Evolutionary conservation across 2,113 vertebrate species (phyloP).

Genomic region (Cephalopholis sonnerati): DNA sequence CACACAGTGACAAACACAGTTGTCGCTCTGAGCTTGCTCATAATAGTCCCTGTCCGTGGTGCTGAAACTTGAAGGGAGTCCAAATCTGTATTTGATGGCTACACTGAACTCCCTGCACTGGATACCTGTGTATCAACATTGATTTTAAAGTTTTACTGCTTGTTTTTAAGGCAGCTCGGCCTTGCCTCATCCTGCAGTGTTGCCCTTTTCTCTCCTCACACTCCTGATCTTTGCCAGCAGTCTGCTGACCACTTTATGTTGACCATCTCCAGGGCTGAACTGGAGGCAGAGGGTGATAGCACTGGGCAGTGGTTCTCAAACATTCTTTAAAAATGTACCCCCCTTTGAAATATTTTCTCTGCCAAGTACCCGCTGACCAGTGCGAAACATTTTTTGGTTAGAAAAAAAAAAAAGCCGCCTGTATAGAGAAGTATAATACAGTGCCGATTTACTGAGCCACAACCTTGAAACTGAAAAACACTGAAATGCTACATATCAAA

Average conservation of each 20-base stretch:
- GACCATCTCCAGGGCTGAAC: not conserved
- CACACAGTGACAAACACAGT: not conserved
- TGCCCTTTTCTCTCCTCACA: not conserved
- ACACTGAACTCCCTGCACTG: not conserved
- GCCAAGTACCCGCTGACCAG: too few species aligned
- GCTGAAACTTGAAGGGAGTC: constrained; percentile 32
- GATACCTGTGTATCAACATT: not conserved
- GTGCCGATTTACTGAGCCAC: too few species aligned
- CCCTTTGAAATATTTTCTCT: too few species aligned
- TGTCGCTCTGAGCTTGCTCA: not conserved
- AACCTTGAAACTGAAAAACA: too few species aligned
- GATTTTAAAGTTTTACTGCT: constrained; percentile 36
- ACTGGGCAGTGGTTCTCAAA: too few species aligned
- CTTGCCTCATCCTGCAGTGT: not conserved
- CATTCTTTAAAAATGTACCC: too few species aligned
- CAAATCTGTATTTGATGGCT: constrained; percentile 3
- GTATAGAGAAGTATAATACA: too few species aligned
- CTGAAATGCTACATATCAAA: too few species aligned
- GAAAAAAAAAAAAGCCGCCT: too few species aligned
- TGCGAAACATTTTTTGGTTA: too few species aligned
- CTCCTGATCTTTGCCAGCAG: not conserved
- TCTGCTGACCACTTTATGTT: not conserved
- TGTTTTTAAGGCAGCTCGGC: not conserved
- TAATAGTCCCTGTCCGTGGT: constrained; percentile 56
- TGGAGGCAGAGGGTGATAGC: not conserved